Base-by-base conservation (phyloP, 2,113 vertebrate species). In the Elgaria multicarinata region DNA sequence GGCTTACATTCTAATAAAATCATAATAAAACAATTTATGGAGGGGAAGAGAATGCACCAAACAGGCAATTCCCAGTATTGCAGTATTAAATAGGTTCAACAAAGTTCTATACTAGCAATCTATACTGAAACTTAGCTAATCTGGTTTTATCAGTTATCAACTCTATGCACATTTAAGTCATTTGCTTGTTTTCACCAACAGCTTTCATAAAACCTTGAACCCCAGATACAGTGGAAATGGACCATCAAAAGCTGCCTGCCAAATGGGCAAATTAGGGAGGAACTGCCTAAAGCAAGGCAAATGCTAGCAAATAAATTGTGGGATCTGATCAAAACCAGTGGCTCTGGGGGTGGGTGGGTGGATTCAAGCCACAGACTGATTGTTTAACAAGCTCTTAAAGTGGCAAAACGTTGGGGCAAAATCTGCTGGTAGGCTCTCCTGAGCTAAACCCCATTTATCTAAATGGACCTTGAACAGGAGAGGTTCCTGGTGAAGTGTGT, bases 161-260 rank as follows among this genome's bases (percentile, higher is more conserved):
- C 89, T 94, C 93, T 90, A 64, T 1, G 1, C 94, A 90, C 83
- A 90, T 31, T 86, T 0, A n/a, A 94, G 91, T 92, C 86, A 89
- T 83, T 81, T 91, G 26, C 89, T 91, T 91, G 91, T 95, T 96
- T 97, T 96, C 93, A 89, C 91, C 92, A 96, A 94, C 88, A 91
- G 86, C 94, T 96, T 96, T 96, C 93, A 96, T 92, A 97, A 93
- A 92, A 89, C 22, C 71, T 97, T 88, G 88, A 96, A 94, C 96
- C 97, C 97, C 97, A 96, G 97, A 95, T 97, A 95, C 95, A 97
- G 95, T 97, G 97, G 97, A 98, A 99, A 97, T 92, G 96, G 98
- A 99, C 98, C 98, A 99, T 99, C 98, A 99, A 98, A 96, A 96
- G 94, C 94, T 95, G 97, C 97, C 90, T 96, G 96, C 95, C 97